phyloP scores from a whole-genome alignment of 2,888 invertebrate species.

The Biston stratarius region DNA sequence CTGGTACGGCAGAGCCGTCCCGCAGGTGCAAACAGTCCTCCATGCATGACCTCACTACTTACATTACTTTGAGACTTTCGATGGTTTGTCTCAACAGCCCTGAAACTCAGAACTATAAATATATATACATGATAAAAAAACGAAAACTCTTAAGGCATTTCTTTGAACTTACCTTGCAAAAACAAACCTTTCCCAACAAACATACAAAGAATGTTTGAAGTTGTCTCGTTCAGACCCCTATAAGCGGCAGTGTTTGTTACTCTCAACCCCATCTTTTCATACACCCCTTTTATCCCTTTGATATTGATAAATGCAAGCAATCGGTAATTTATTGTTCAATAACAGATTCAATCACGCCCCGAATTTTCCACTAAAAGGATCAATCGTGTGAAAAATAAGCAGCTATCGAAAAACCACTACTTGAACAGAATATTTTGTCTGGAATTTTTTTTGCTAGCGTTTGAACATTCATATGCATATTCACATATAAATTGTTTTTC shows the following conservation, averaged over 20 bases:
- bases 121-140: no score
- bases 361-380: slow-evolving; percentile 40
- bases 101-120: no score
- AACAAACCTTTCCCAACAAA: background rate
- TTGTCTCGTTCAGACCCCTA: slow-evolving; percentile 8
- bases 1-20: no score
- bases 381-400: slow-evolving; percentile 44
- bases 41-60: no score
- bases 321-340: slow-evolving; percentile 45
- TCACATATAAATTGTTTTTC: slow-evolving; percentile 18
- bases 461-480: slow-evolving; percentile 10
- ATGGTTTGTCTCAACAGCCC: no score
- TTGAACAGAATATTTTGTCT: slow-evolving; percentile 22
- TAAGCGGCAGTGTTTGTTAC: slow-evolving; percentile 39
- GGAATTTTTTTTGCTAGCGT: slow-evolving; percentile 11
- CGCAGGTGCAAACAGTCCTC: no score
- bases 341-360: slow-evolving; percentile 41
- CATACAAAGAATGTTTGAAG: slow-evolving; percentile 2
- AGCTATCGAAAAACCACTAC: slow-evolving; percentile 31
- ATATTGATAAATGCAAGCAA: slow-evolving; percentile 43
- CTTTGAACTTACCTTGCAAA: no score
- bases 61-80: no score
- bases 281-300: slow-evolving; percentile 38
- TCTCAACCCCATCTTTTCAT: slow-evolving; percentile 32
- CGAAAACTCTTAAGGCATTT: no score